Evolutionary conservation across 1,140 invertebrate species (phyloP).

Genomic region (Xylocopa sonorina): DNA sequence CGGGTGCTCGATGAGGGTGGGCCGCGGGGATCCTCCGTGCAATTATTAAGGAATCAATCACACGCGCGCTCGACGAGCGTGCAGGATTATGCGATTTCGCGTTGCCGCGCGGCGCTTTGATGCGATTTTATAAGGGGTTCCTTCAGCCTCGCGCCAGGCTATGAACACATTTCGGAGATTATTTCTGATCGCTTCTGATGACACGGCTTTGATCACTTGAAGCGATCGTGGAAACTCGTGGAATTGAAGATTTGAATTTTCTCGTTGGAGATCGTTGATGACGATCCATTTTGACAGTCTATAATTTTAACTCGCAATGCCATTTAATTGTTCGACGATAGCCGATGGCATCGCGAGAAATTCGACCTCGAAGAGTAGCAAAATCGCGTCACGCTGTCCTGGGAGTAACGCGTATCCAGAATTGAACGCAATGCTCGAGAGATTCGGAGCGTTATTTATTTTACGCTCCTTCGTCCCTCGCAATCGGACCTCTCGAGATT

Average conservation of each 20-base stretch:
- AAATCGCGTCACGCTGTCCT: background rate
- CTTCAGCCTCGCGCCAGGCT: no score
- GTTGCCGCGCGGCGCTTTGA: background rate
- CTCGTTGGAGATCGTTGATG: no score
- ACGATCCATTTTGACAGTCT: no score
- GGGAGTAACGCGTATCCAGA: background rate
- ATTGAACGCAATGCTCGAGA: constrained; percentile 4
- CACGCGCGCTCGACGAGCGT: constrained; percentile 1
- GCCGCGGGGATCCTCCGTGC: constrained; percentile 39
- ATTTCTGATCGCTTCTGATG: no score
- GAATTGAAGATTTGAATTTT: no score
- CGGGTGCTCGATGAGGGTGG: constrained; percentile 28
- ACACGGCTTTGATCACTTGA: no score
- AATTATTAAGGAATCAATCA: constrained; percentile 69
- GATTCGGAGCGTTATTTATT: constrained; percentile 49
- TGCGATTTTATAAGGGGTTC: no score
- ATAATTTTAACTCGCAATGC: no score
- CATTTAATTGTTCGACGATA: no score
- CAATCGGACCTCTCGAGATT: constrained; percentile 20
- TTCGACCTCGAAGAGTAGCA: background rate
- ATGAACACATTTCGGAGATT: no score
- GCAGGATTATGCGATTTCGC: background rate
- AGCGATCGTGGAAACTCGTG: no score
- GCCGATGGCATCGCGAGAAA: background rate
- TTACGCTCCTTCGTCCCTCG: constrained; percentile 9